phyloP scores from a whole-genome alignment of 2,113 vertebrate genomes.

The Psilopsiagon aurifrons region DNA sequence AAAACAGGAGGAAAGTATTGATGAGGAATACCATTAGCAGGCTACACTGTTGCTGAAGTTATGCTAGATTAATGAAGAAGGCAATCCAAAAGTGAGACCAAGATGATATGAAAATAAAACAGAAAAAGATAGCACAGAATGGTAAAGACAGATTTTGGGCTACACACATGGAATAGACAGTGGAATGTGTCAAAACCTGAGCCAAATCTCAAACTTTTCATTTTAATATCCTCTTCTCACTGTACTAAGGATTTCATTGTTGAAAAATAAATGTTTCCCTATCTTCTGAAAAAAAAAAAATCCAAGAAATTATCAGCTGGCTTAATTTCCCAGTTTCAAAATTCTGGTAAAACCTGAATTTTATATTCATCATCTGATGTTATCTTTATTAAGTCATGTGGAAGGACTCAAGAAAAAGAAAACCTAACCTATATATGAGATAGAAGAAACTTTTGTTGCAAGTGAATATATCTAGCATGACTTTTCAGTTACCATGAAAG shows the following conservation, averaged over 20 bases:
- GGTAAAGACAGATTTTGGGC: background rate
- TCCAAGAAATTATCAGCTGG: background rate
- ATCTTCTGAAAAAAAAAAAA: background rate
- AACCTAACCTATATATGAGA: background rate
- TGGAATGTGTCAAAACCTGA: background rate
- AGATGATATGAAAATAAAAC: background rate
- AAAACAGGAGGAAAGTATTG: background rate
- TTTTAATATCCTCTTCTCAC: background rate
- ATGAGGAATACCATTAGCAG: background rate
- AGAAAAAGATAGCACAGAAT: background rate
- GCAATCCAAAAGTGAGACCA: background rate
- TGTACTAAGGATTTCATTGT: background rate
- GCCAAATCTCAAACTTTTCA: background rate
- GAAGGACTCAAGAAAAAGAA: background rate
- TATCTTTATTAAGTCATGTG: background rate
- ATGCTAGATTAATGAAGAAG: background rate
- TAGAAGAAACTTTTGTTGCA: background rate
- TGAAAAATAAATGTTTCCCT: background rate
- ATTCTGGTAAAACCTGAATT: background rate
- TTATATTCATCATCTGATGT: background rate
- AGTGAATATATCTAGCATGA: background rate
- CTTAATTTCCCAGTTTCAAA: background rate
- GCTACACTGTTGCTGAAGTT: background rate
- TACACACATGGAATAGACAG: background rate
- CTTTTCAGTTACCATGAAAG: background rate